Base-by-base conservation (phyloP, 2,113 vertebrate genomes). In the Scolopax mira region DNA sequence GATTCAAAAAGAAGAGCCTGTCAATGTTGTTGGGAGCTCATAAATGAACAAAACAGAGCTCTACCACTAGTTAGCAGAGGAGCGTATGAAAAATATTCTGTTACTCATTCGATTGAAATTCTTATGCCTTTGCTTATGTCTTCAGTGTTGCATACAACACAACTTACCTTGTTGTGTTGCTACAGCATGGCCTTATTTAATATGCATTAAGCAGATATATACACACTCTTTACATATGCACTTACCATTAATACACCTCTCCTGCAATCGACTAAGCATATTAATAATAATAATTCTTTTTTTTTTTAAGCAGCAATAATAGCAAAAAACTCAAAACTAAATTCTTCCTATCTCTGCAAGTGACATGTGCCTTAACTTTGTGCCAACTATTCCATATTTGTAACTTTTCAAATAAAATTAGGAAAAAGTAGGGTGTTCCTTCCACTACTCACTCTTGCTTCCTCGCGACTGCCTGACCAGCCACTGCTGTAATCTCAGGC, bases 331-430 rank as follows among this genome's bases (percentile, higher is more conserved):
- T 49, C 2, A 48, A 82, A n/a, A 31, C 5, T 71, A 27, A 78
- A 79, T 65, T 79, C 33, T 12, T 48, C 7, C 2, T n/a, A 21
- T 31, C 15, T 42, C 31, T 51, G 6, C 39, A 51, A 65, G 39
- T 39, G 12, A 33, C 16, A 33, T 0, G 9, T 10, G 60, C 33
- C 6, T 82, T 62, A 88, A 46, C 25, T 61, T 48, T 52, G 8
- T 0, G 1, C 1, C 8, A 5, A 10, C 10, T 48, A 13, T 54
- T 62, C 27, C 44, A 31, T 7, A 70, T 2, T 10, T 54, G 5
- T 8, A 70, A 54, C 4, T 72, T 52, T 55, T 30, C n/a, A 86
- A 44, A 49, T n/a, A 64, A 44, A 87, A 75, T 4, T 24, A 27
- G 19, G 35, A 19, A 55, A 78, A 93, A 78, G 19, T 3, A 22